These are phyloP conservation scores for Eonycteris spelaea DNA, from an alignment of 2,113 vertebrate genomes.

Conservation along the genomic window DNA sequence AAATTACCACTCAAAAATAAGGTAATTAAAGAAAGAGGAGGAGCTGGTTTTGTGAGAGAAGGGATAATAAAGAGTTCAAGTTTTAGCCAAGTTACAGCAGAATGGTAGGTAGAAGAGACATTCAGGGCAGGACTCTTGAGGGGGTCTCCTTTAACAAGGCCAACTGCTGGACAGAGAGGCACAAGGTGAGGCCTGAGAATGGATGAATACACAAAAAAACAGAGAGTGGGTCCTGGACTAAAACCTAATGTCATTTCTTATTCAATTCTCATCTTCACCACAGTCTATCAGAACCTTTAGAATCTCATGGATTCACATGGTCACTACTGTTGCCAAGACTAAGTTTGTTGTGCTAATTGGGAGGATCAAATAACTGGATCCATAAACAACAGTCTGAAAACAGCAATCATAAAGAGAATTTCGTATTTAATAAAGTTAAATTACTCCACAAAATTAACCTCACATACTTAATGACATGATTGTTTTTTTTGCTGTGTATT, in stretches of 20 bases:
- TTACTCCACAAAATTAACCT: background rate
- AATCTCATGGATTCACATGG: background rate
- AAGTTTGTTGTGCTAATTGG: background rate
- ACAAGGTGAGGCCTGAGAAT: background rate
- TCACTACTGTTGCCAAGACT: background rate
- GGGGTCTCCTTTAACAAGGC: background rate
- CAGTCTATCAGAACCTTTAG: background rate
- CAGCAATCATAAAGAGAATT: constrained; percentile 22
- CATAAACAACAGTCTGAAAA: background rate
- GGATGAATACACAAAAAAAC: background rate
- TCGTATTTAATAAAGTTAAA: constrained; percentile 47
- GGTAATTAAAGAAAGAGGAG: background rate
- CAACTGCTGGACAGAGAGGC: background rate
- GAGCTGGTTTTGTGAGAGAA: background rate
- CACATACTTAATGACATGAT: background rate
- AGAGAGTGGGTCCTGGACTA: background rate
- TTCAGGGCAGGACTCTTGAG: background rate
- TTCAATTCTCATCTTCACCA: background rate
- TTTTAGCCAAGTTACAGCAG: background rate
- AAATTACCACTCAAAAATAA: background rate
- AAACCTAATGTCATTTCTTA: background rate
- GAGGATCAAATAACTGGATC: background rate
- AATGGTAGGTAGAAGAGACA: background rate
- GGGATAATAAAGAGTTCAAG: background rate
- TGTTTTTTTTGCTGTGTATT: background rate